phyloP scores from a whole-genome alignment of 2,113 vertebrate species.

The Beaufortia kweichowensis region DNA sequence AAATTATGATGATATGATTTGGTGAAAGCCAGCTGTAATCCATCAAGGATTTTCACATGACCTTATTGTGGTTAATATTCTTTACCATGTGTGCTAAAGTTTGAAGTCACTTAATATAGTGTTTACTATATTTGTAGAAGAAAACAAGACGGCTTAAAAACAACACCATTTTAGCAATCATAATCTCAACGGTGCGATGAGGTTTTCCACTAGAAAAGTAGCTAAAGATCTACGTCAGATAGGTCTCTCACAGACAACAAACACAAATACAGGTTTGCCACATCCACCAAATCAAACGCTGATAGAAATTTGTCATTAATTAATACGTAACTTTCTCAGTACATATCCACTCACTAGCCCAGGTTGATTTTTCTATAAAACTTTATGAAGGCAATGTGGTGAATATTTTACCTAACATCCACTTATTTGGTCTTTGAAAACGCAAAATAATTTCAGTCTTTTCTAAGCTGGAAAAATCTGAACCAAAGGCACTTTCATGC shows the following conservation, averaged over 20 bases:
- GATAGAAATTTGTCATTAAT: conserved; percentile 59
- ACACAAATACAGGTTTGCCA: conserved; percentile 48
- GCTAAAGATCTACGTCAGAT: conserved; percentile 1
- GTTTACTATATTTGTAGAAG: conserved; percentile 16
- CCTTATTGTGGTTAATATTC: background rate
- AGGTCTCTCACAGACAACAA: background rate
- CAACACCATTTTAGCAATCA: background rate
- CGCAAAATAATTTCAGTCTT: conserved; percentile 79
- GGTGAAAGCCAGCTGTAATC: conserved; percentile 35
- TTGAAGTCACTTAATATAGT: conserved; percentile 25
- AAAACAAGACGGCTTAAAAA: conserved; percentile 25
- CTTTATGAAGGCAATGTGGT: conserved; percentile 96
- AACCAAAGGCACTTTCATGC: conserved; percentile 99
- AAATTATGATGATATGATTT: conserved; percentile 39
- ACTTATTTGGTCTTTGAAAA: conserved; percentile 83
- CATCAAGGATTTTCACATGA: conserved; percentile 15
- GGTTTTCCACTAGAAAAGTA: conserved; percentile 20
- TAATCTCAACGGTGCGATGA: conserved; percentile 20
- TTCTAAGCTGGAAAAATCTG: conserved; percentile 89
- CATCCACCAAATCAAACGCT: conserved; percentile 54
- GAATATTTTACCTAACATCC: conserved; percentile 80
- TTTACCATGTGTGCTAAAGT: conserved; percentile 10
- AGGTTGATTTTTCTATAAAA: conserved; percentile 62
- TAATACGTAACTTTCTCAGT: conserved; percentile 53
- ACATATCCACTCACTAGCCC: conserved; percentile 54